Base-by-base conservation (phyloP, 2,113 vertebrate species). In the Chunga burmeisteri region DNA sequence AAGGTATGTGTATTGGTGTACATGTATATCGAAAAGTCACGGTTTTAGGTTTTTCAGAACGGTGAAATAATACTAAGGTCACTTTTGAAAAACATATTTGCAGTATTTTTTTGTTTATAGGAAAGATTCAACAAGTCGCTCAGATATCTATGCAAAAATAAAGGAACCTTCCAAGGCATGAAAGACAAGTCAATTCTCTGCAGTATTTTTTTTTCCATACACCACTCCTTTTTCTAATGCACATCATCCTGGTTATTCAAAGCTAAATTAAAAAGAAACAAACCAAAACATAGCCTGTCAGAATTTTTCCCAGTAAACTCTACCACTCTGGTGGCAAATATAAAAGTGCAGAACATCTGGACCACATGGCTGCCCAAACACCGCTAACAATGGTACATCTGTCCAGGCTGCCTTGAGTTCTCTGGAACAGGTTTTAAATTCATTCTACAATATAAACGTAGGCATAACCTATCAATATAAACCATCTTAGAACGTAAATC, bases 381-480 rank as follows among this genome's bases (percentile, higher is more conserved):
- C 98, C 97, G 77, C 98, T 98, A 98, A 98, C 98, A 98, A 98
- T 98, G 98, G 98, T 98, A 98, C 98, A 96, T 97, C 95, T 98
- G 97, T 96, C 97, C 97, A 89, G 84, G 98, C 97, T 98, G 97
- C 97, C 97, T 98, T 97, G 94, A 97, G 96, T 97, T 98, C 98
- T 98, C 97, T 96, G 97, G 97, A 98, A 97, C 97, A 98, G 98
- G 96, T 98, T 97, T 98, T 98, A 97, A 98, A 98, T 98, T 98
- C 97, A 98, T 92, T 98, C 98, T 98, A 98, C 98, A 98, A 98
- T 98, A 98, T 98, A 98, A 98, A 98, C 96, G 98, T 98, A 98
- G 98, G 98, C 98, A 98, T 98, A 98, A 98, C 98, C 98, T 98
- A 98, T 98, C 98, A 96, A 98, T 98, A 98, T 98, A 98, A 98